phyloP scores from a whole-genome alignment of 2,113 vertebrate species.

The Struthidea cinerea region DNA sequence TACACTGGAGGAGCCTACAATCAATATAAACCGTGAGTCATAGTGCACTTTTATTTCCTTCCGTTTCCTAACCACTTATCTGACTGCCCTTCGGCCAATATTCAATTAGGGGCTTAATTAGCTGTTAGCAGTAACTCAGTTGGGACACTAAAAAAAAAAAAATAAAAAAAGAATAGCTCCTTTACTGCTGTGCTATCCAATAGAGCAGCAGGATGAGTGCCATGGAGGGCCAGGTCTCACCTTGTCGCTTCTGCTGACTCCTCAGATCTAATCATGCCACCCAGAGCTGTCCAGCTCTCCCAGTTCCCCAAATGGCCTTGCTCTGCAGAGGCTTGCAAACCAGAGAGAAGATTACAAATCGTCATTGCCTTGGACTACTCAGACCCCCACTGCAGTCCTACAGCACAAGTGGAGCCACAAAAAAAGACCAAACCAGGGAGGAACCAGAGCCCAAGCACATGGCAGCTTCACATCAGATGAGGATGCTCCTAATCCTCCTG shows the following conservation, averaged over 20 bases:
- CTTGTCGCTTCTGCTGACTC: not conserved
- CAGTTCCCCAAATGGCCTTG: not conserved
- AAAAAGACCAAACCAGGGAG: not conserved
- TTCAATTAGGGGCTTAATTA: conserved; percentile 22
- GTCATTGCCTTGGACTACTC: not conserved
- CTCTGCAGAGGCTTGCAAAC: not conserved
- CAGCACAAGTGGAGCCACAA: accelerated
- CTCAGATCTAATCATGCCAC: not conserved
- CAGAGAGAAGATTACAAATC: not conserved
- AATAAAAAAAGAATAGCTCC: no score
- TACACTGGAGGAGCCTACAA: not conserved
- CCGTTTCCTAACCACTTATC: not conserved
- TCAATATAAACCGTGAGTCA: not conserved
- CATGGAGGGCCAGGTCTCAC: not conserved
- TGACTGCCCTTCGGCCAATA: not conserved
- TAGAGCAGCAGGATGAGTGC: not conserved
- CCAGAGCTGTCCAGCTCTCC: not conserved
- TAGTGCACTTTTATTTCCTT: not conserved
- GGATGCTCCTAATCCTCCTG: not conserved
- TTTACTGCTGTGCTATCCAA: not conserved
- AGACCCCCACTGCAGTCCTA: not conserved
- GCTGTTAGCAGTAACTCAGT: not conserved
- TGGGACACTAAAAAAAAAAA: not conserved
- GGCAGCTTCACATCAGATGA: not conserved
- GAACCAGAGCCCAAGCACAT: not conserved